phyloP scores from a whole-genome alignment of 2,113 vertebrate species.

The Riparia riparia region DNA sequence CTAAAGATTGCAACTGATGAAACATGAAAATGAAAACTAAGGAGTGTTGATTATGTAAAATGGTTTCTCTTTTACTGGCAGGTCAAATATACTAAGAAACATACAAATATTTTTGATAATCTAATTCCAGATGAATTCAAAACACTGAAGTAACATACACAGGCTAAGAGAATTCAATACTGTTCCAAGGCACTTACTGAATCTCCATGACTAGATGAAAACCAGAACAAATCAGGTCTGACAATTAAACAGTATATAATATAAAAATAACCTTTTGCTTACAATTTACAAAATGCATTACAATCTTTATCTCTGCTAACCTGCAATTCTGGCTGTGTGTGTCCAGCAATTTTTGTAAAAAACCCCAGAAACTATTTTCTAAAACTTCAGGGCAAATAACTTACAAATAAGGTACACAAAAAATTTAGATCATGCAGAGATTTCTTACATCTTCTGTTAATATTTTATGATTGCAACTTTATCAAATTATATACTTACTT shows the following conservation, averaged over 20 bases:
- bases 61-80: slow-evolving; percentile 83
- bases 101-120: slow-evolving; percentile 73
- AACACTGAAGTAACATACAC: slow-evolving; percentile 77
- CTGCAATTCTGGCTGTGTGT: slow-evolving; percentile 81
- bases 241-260: slow-evolving; percentile 89
- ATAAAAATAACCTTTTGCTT: slow-evolving; percentile 99
- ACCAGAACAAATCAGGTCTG: slow-evolving; percentile 77
- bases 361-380: slow-evolving; percentile 88
- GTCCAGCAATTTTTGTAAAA: slow-evolving; percentile 82
- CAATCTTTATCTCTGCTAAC: slow-evolving; percentile 90
- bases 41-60: slow-evolving; percentile 63
- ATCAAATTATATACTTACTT: slow-evolving; percentile 94
- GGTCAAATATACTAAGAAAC: slow-evolving; percentile 86
- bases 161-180: slow-evolving; percentile 83
- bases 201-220: slow-evolving; percentile 84
- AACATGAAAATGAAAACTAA: slow-evolving; percentile 68
- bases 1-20: slow-evolving; percentile 25
- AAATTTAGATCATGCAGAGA: slow-evolving; percentile 91
- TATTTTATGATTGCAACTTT: slow-evolving; percentile 89
- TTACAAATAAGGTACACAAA: slow-evolving; percentile 90
- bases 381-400: slow-evolving; percentile 92
- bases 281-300: slow-evolving; percentile 98
- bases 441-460: slow-evolving; percentile 99
- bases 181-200: slow-evolving; percentile 94
- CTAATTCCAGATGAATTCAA: slow-evolving; percentile 75